Evolutionary conservation across 2,113 vertebrate species (phyloP).

Genomic region (Percopsis transmontana): DNA sequence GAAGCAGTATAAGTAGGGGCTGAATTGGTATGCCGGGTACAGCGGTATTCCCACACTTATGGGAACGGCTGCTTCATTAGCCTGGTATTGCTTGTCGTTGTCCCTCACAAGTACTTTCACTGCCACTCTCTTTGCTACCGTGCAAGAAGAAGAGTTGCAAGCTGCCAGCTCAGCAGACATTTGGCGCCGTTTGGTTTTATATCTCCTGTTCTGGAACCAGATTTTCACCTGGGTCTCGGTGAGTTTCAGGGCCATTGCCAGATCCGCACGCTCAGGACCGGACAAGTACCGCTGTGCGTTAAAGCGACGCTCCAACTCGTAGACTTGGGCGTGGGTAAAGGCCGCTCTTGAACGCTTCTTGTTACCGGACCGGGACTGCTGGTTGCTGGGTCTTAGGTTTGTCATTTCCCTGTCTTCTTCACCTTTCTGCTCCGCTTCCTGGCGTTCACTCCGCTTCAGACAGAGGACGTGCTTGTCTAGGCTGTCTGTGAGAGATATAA

Average conservation of each 20-base stretch:
- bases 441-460: neutral
- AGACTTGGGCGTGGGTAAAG: conserved; percentile 81
- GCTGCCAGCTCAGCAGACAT: conserved; percentile 59
- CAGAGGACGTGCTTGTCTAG: conserved; percentile 20
- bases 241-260: conserved; percentile 78
- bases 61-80: conserved; percentile 47
- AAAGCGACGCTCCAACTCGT: conserved; percentile 81
- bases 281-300: conserved; percentile 79
- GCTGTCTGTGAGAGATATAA: conserved; percentile 11
- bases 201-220: conserved; percentile 85
- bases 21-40: conserved; percentile 71
- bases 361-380: conserved; percentile 24
- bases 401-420: conserved; percentile 16
- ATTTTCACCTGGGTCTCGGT: conserved; percentile 85
- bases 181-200: conserved; percentile 82
- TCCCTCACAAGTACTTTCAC: conserved; percentile 79
- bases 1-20: conserved; percentile 73
- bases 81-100: conserved; percentile 66
- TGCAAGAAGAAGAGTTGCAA: conserved; percentile 27
- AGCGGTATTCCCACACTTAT: conserved; percentile 48
- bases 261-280: conserved; percentile 75
- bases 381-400: conserved; percentile 30
- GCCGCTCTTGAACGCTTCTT: conserved; percentile 83
- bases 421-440: conserved; percentile 7
- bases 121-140: conserved; percentile 72